Base-by-base conservation (phyloP, 2,113 vertebrate genomes). In the Indicator indicator region DNA sequence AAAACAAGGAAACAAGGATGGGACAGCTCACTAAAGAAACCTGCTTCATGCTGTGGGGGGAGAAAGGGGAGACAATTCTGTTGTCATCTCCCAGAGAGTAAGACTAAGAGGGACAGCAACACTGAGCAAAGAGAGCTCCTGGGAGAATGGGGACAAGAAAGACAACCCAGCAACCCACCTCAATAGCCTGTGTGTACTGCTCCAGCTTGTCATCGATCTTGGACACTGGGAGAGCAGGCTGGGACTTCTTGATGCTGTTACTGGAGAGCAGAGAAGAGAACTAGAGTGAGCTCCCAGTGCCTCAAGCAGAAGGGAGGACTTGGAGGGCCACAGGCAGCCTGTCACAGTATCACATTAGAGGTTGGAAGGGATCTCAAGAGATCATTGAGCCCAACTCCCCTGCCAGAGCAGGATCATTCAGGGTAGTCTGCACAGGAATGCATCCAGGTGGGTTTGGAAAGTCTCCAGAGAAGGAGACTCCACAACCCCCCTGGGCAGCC, bases 141-240 rank as follows among this genome's bases (percentile, higher is more conserved):
- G 17, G 13, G 12, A 59, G 20, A 5, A 11, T 9, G 7, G 9
- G 19, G 40, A 16, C 24, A 36, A 80, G 21, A 71, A 30, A 59
- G 3, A 48, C 19, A 74, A 16, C 12, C 55, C 7, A 86, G 40
- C 27, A 62, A 28, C 92, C 20, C 84, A 99, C 99, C 99, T 99
- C 99, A 12, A 99, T 96, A 54, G 99, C 99, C 79, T 99, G 98
- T 1, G 98, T 98, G 86, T 99, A 99, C 96, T 99, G 98, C 88
- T 99, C 99, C 97, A 99, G 95, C 55, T 98, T 98, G 94, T 98
- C 98, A 16, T 99, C 98, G 0, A 99, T 99, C 97, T 98, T 99
- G 11, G 98, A 98, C 81, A 99, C 97, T 11, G 97, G 96, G 16
- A 98, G 83, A 10, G 98, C 98, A 4, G 98, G 93, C 60, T 97